A percentile compares a stretch with the other conserved stretches of the same genome.
These are phyloP conservation scores for Anolis apletophallus DNA, from an alignment of 2,797 vertebrate species.

Conservation along the genomic window DNA sequence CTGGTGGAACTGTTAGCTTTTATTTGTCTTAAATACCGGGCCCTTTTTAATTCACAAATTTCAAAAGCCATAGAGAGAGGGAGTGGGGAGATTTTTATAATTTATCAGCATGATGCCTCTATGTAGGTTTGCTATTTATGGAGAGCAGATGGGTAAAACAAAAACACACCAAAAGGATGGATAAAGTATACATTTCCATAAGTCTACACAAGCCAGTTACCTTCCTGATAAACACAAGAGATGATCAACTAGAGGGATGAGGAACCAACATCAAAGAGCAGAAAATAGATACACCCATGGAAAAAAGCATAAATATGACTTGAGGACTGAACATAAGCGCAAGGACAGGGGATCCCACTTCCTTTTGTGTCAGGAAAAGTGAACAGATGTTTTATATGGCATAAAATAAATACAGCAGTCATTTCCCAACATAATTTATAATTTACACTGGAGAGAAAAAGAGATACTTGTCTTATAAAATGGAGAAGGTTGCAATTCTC, in stretches of 20 bases:
- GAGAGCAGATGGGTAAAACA: background rate
- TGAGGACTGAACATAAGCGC: background rate
- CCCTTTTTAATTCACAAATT: too few relatives aligned
- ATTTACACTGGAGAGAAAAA: background rate
- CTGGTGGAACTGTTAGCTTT: too few relatives aligned
- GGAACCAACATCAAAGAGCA: background rate
- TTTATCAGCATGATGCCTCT: too few relatives aligned
- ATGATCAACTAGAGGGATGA: background rate
- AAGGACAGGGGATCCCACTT: background rate
- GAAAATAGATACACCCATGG: background rate
- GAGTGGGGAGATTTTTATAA: too few relatives aligned
- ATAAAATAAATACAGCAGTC: background rate
- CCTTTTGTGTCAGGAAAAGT: background rate
- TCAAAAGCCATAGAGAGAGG: too few relatives aligned
- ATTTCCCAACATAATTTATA: background rate
- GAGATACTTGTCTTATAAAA: background rate
- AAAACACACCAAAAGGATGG: background rate
- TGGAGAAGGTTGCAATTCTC: constrained; percentile 2
- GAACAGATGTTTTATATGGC: background rate
- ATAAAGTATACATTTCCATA: background rate
- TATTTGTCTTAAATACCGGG: too few relatives aligned
- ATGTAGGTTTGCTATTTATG: background rate
- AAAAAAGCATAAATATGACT: background rate
- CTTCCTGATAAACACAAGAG: background rate
- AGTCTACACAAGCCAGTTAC: background rate